Evolutionary conservation across 2,797 vertebrate genomes (phyloP).

Genomic region (Silurus aristotelis): DNA sequence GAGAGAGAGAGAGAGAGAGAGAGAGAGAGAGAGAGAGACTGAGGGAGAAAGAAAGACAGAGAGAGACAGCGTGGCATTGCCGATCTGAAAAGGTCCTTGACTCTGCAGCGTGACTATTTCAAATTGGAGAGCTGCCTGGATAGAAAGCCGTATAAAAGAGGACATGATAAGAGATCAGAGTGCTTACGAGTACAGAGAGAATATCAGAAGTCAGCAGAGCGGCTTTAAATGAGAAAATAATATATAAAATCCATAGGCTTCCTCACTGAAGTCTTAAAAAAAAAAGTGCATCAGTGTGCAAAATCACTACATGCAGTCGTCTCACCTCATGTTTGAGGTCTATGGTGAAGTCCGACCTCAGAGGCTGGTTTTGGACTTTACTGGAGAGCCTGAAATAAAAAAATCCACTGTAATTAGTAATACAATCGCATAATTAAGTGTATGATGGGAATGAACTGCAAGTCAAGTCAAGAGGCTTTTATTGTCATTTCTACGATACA

Average conservation of each 20-base stretch:
- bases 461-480: no score
- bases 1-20: background rate
- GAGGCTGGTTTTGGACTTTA: conserved; percentile 85
- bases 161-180: background rate
- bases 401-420: background rate
- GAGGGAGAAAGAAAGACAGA: background rate
- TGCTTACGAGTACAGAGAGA: background rate
- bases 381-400: conserved; percentile 80
- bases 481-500: no score
- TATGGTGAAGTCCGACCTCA: conserved; percentile 96
- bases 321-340: conserved; percentile 97
- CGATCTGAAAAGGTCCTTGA: conserved; percentile 35
- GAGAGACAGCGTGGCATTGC: background rate
- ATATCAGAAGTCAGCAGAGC: background rate
- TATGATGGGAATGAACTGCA: background rate
- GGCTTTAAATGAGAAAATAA: background rate
- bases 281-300: background rate
- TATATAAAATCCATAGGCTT: background rate
- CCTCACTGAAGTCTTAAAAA: background rate
- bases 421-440: background rate
- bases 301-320: background rate
- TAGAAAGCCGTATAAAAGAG: background rate
- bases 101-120: background rate
- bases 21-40: background rate
- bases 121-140: background rate